phyloP scores from a whole-genome alignment of 2,888 invertebrate genomes.

The Isoperla grammatica region DNA sequence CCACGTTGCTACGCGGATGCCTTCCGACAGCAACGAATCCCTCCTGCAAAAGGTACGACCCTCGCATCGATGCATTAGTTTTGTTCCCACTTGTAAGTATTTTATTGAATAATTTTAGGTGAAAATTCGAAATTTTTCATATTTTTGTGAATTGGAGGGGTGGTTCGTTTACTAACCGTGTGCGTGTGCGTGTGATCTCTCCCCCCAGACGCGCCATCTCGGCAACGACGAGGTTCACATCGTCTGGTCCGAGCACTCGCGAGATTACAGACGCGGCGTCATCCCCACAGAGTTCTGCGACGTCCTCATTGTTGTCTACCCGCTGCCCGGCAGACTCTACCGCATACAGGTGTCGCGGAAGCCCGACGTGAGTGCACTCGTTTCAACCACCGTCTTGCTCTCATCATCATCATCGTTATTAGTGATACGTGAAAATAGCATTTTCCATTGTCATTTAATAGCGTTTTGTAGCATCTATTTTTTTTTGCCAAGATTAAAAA shows the following conservation, averaged over 20 bases:
- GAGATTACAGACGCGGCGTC: conserved; percentile 93
- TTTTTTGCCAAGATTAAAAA: too few relatives aligned
- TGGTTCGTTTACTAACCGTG: too few relatives aligned
- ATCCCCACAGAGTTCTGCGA: conserved; percentile 99
- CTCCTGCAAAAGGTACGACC: conserved; percentile 76
- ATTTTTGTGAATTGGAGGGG: not conserved
- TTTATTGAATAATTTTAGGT: too few relatives aligned
- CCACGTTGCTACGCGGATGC: conserved; percentile 97
- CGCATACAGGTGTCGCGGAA: conserved; percentile 85
- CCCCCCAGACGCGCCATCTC: conserved; percentile 76
- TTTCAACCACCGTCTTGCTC: too few relatives aligned
- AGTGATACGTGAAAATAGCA: too few relatives aligned
- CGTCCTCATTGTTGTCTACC: conserved; percentile 94
- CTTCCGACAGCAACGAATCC: conserved; percentile 80
- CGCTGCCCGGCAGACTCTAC: conserved; percentile 73
- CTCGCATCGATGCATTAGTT: not conserved
- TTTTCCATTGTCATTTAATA: too few relatives aligned
- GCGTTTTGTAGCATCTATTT: too few relatives aligned
- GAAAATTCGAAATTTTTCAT: conserved; percentile 5
- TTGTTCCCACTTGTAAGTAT: not conserved
- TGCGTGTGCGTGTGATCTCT: conserved; percentile 5
- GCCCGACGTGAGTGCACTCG: conserved; percentile 59
- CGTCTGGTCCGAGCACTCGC: conserved; percentile 96
- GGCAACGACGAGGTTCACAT: conserved; percentile 99
- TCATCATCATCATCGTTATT: too few relatives aligned